Base-by-base conservation (phyloP, 1,140 invertebrate species). In the Drosophila simulans region DNA sequence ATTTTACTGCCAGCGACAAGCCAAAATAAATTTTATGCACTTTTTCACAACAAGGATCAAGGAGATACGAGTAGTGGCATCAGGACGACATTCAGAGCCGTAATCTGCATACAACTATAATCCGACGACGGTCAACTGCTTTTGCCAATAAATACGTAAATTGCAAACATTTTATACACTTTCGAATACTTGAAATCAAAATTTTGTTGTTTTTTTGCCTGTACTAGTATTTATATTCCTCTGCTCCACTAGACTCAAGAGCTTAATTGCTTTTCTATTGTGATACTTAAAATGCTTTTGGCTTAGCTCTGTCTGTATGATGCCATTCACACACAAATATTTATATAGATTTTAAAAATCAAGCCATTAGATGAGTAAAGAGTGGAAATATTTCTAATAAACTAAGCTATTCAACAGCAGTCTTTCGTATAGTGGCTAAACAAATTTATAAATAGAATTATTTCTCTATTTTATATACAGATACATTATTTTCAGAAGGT, bases 21-120 rank as follows among this genome's bases (percentile, higher is more conserved):
- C 39, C 60, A 64, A 64, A 54, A 77, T 48, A 70, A 63, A 80
- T 88, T 89, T 88, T 66, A 88, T 84, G 84, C 84, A 88, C 57
- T 80, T 77, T 77, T 54, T 37, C 22, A 48, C 53, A 66, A 45
- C 34, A 57, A 66, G 68, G 56, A 43, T 46, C 15, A 42, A 13
- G 42, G 40, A 43, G 45, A 59, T 54, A 65, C 46, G 46, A 65
- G 60, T 65, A 59, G 40, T 66, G 65, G 20, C 55, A 40, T 40
- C 53, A 43, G 39, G 15, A 42, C 39, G 25, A 39, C 4, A 13
- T 11, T 25, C 12, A 25, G 8, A 51, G 22, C 25, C 37, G 22
- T 74, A 74, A 70, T 69, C 49, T 69, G 25, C 49, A 20, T 69
- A 15, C 35, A 49, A 40, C 27, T 22, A 49, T 35, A 48, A 70